These are phyloP conservation scores for Halyomorpha halys DNA, from an alignment of 1,140 invertebrate genomes.

Conservation along the genomic window DNA sequence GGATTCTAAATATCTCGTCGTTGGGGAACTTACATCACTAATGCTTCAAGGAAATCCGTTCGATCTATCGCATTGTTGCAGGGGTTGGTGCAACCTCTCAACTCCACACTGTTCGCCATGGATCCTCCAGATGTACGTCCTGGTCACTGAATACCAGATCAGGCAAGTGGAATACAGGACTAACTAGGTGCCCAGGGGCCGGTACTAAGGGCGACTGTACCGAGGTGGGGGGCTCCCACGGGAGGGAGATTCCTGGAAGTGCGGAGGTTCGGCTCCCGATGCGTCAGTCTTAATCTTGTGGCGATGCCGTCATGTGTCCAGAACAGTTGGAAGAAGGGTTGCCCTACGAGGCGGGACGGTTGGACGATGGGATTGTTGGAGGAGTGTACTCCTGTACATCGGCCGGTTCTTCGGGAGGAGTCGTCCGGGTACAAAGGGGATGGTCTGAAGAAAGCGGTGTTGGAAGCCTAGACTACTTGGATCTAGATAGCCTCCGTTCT, in stretches of 20 bases:
- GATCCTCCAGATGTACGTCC: too few species aligned
- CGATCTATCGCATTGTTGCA: too few species aligned
- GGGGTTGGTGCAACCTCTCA: too few species aligned
- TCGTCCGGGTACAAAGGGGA: slow-evolving; percentile 23
- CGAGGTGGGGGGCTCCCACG: background rate
- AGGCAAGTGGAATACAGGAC: too few species aligned
- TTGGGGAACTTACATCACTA: too few species aligned
- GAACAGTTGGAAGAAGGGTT: background rate
- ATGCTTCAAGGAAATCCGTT: too few species aligned
- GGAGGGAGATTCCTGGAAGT: slow-evolving; percentile 12
- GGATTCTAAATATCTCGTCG: too few species aligned
- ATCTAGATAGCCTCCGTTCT: background rate
- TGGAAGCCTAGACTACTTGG: slow-evolving; percentile 2
- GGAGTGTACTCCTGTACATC: too few species aligned
- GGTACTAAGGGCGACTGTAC: background rate
- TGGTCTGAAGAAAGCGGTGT: slow-evolving; percentile 25
- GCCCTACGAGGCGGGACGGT: too few species aligned
- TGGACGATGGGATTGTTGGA: too few species aligned
- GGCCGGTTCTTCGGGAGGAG: slow-evolving; percentile 1
- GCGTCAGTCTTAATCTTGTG: background rate
- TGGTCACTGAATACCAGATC: too few species aligned
- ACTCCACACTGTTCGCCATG: too few species aligned
- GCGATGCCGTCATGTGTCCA: slow-evolving; percentile 4
- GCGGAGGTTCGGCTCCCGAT: background rate
- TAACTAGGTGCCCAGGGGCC: background rate